These are phyloP conservation scores for Petroica traversi DNA, from an alignment of 2,113 vertebrate species.

Conservation along the genomic window DNA sequence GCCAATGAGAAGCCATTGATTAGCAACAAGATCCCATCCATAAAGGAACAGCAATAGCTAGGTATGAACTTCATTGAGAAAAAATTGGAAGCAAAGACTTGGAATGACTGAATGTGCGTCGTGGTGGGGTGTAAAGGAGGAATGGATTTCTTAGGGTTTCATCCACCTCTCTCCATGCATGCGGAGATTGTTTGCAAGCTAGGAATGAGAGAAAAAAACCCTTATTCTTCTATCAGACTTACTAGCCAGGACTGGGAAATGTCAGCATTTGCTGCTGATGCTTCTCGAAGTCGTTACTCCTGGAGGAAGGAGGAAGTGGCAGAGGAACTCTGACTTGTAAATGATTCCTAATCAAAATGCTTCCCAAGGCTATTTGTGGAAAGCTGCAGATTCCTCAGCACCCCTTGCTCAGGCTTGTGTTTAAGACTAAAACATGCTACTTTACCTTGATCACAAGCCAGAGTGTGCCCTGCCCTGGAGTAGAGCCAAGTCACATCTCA, in stretches of 20 bases:
- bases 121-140: not conserved
- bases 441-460: not conserved
- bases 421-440: not conserved
- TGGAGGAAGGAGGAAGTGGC: not conserved
- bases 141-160: not conserved
- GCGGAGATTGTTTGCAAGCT: not conserved
- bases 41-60: not conserved
- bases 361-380: not conserved
- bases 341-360: not conserved
- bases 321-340: not conserved
- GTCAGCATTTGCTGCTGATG: not conserved
- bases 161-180: not conserved
- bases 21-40: not conserved
- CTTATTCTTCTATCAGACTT: not conserved
- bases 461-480: not conserved
- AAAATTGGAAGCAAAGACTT: not conserved
- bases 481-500: not conserved
- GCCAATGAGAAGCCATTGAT: not conserved
- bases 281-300: not conserved
- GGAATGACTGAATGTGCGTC: not conserved
- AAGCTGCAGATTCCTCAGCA: not conserved
- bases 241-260: not conserved
- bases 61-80: not conserved
- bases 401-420: not conserved
- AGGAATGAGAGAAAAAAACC: not conserved